Evolutionary conservation across 2,113 vertebrate genomes (phyloP).

Genomic region (Labeo rohita): DNA sequence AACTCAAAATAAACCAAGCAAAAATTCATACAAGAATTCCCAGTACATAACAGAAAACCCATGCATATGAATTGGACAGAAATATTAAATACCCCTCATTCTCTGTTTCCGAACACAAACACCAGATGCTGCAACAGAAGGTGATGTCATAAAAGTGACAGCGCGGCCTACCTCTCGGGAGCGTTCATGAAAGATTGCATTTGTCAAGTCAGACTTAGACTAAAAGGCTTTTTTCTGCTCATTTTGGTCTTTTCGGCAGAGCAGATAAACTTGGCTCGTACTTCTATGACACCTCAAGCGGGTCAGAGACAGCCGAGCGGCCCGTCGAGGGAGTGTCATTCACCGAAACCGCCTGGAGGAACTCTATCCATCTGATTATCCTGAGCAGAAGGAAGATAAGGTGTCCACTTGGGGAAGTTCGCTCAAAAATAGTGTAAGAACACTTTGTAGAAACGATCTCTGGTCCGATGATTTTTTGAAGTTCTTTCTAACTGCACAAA

Average conservation of each 20-base stretch:
- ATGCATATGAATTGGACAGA: constrained; percentile 31
- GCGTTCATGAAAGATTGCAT: constrained; percentile 13
- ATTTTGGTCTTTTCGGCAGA: not conserved
- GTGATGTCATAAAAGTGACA: constrained; percentile 44
- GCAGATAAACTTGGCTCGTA: not conserved
- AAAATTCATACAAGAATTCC: not conserved
- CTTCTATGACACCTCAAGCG: not conserved
- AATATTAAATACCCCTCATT: constrained; percentile 14
- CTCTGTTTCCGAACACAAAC: constrained; percentile 17
- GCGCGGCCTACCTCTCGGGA: constrained; percentile 1
- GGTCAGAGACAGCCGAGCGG: constrained; percentile 2
- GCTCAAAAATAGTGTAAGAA: not conserved
- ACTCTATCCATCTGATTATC: not conserved
- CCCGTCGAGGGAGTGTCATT: not conserved
- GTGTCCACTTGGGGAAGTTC: not conserved
- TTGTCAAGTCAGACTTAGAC: constrained; percentile 25
- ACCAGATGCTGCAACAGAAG: constrained; percentile 43
- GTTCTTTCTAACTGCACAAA: not conserved
- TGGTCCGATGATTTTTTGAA: not conserved
- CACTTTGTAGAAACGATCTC: not conserved
- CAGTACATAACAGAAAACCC: constrained; percentile 37
- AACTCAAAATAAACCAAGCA: not conserved
- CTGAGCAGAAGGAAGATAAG: not conserved
- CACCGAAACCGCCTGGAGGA: not conserved
- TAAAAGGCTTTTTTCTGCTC: not conserved